Conservation (phyloP, 2,113 vertebrate species). For the Donacobius atricapilla region DNA sequence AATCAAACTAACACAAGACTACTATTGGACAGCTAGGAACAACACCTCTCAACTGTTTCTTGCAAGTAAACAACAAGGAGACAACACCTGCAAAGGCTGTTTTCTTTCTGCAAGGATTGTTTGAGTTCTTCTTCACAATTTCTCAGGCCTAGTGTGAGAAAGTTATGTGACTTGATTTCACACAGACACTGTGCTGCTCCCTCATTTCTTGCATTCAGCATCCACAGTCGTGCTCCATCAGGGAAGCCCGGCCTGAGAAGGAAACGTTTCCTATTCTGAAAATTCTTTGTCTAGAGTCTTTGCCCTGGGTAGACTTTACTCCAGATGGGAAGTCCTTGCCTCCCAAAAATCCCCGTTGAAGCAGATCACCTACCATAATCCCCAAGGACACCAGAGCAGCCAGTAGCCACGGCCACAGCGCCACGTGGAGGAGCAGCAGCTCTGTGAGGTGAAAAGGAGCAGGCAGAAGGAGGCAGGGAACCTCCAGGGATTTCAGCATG, state of each 20-base stretch:
- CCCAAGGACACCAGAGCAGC: background rate
- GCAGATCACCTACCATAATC: rapidly evolving
- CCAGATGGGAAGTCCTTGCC: background rate
- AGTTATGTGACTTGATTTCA: too few species aligned
- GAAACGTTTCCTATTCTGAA: background rate
- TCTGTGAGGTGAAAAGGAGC: background rate
- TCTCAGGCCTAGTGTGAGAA: too few species aligned
- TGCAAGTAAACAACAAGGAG: too few species aligned
- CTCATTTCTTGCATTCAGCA: too few species aligned
- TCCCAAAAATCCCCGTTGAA: background rate
- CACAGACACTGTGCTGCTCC: too few species aligned
- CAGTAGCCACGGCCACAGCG: rapidly evolving
- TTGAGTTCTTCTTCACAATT: too few species aligned
- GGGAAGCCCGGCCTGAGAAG: background rate
- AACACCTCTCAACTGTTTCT: too few species aligned
- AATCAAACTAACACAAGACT: too few species aligned
- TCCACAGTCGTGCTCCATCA: background rate
- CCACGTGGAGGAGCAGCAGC: background rate
- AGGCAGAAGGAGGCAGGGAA: background rate
- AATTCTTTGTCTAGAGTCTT: background rate
- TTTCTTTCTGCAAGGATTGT: too few species aligned
- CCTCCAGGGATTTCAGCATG: background rate
- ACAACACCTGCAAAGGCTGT: too few species aligned
- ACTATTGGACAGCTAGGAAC: too few species aligned
- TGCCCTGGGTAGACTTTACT: background rate